Conservation (phyloP, 1,140 invertebrate species). For the Macrobrachium nipponense region DNA sequence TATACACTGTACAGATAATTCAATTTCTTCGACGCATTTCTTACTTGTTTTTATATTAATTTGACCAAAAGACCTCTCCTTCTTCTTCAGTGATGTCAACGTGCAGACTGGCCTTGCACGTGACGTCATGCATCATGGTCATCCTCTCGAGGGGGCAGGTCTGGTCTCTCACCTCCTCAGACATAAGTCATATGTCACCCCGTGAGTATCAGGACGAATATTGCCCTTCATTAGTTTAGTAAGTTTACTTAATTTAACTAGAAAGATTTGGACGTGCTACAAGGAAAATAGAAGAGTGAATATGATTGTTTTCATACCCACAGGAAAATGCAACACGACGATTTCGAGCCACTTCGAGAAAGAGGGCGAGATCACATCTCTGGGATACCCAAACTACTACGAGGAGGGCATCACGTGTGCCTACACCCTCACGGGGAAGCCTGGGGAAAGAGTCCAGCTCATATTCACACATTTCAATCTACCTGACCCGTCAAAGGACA, state of each 20-base stretch:
- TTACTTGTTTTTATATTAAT: too few relatives aligned
- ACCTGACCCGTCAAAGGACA: too few relatives aligned
- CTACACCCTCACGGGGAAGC: not conserved
- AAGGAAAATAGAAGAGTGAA: not conserved
- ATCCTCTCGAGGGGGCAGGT: too few relatives aligned
- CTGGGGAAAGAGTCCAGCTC: not conserved
- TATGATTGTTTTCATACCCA: not conserved
- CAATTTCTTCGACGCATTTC: too few relatives aligned
- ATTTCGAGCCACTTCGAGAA: not conserved
- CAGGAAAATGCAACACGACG: slow-evolving; percentile 7
- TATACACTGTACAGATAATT: too few relatives aligned
- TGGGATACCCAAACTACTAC: not conserved
- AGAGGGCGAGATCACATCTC: not conserved
- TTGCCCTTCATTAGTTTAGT: too few relatives aligned
- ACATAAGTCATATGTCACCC: not conserved
- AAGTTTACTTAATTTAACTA: not conserved
- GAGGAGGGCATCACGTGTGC: not conserved
- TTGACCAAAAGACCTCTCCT: too few relatives aligned
- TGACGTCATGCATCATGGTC: too few relatives aligned
- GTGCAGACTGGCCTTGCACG: too few relatives aligned
- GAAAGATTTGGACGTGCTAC: not conserved
- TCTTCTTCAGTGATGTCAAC: too few relatives aligned
- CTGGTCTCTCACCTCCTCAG: too few relatives aligned
- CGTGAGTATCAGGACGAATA: not conserved
- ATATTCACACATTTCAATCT: not conserved